Evolutionary conservation across 2,797 vertebrate species (phyloP).

Genomic region (Anguilla marmorata): DNA sequence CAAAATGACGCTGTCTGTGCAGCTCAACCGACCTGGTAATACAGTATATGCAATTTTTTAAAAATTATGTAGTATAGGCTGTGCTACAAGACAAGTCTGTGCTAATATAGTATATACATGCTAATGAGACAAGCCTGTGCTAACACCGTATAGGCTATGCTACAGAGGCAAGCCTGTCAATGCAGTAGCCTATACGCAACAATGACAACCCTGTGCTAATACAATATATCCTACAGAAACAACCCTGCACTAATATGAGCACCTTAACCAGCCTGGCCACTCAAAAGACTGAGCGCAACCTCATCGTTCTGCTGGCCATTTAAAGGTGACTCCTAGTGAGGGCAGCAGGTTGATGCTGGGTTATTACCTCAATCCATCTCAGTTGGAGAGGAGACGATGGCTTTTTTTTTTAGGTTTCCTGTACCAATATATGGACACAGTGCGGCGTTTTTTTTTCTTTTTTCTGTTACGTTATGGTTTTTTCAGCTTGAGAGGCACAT

Average conservation of each 20-base stretch:
- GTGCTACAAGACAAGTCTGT: too few relatives aligned
- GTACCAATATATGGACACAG: not conserved
- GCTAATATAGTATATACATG: too few relatives aligned
- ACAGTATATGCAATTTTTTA: too few relatives aligned
- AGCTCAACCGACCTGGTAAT: too few relatives aligned
- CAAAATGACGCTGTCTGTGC: too few relatives aligned
- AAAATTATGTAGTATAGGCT: too few relatives aligned
- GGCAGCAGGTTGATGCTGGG: not conserved
- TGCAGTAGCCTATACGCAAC: too few relatives aligned
- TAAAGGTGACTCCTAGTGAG: not conserved
- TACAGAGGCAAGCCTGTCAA: too few relatives aligned
- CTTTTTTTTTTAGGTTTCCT: not conserved
- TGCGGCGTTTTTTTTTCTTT: not conserved
- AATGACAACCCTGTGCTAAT: too few relatives aligned
- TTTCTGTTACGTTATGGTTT: not conserved
- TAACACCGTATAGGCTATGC: too few relatives aligned
- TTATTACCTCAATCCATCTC: not conserved
- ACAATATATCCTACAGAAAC: not conserved
- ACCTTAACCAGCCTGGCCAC: not conserved
- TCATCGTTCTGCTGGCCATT: not conserved
- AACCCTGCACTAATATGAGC: not conserved
- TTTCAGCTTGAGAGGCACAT: constrained; percentile 3
- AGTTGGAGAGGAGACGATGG: not conserved
- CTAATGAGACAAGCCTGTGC: too few relatives aligned
- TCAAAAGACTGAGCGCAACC: not conserved